A percentile compares a stretch with the other conserved stretches of the same genome.
Evolutionary conservation across 2,113 vertebrate genomes (phyloP).

Genomic region (Cromileptes altivelis): DNA sequence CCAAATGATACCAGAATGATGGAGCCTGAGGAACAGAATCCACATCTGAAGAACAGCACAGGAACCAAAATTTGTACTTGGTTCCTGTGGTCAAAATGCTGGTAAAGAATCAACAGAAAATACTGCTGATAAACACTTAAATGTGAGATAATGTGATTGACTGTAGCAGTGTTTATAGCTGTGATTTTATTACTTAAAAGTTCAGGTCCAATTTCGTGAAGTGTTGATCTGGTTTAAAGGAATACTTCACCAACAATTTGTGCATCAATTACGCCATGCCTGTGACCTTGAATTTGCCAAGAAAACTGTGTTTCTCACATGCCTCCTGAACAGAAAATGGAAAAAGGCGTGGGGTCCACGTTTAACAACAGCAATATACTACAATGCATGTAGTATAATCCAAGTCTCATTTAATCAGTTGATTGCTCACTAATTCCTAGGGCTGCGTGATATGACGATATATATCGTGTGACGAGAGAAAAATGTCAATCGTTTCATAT

Average conservation of each 20-base stretch:
- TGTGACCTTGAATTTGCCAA: no score
- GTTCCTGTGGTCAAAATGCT: background rate
- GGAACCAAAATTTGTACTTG: background rate
- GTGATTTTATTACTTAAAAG: background rate
- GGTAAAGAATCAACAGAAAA: background rate
- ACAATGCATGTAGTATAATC: no score
- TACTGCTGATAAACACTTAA: background rate
- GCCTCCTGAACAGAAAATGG: no score
- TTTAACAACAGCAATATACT: no score
- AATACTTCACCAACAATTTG: background rate
- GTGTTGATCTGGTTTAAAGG: conserved; percentile 1
- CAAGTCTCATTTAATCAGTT: no score
- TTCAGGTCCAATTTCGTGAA: background rate
- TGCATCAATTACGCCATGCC: no score
- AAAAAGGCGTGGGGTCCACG: no score
- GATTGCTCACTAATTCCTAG: no score
- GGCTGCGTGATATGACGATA: no score
- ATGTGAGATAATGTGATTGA: background rate
- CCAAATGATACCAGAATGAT: background rate
- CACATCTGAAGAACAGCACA: background rate
- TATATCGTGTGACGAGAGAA: no score
- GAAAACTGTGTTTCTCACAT: no score
- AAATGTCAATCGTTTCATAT: no score
- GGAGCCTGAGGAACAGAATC: background rate
- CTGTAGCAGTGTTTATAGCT: background rate